Evolutionary conservation across 2,113 vertebrate species (phyloP).

Genomic region (Cynoglossus semilaevis): DNA sequence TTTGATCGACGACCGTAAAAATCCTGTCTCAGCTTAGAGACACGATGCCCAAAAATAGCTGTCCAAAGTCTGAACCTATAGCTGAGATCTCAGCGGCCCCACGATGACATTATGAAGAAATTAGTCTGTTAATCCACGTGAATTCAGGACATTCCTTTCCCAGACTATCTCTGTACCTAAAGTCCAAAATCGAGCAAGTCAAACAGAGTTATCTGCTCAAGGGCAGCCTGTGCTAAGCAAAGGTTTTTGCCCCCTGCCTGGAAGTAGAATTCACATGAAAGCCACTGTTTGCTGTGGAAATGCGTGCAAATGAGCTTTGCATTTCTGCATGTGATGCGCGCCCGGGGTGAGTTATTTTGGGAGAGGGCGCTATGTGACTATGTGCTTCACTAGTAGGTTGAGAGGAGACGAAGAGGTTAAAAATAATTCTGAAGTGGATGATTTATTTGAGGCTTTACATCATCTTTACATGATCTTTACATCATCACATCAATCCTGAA

Average conservation of each 20-base stretch:
- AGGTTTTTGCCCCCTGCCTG: conserved; percentile 69
- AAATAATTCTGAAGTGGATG: no score
- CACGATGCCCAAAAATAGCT: neutral
- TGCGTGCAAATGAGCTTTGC: conserved; percentile 20
- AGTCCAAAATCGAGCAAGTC: conserved; percentile 64
- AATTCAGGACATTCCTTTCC: conserved; percentile 46
- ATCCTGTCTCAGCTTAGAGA: neutral
- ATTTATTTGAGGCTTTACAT: no score
- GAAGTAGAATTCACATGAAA: conserved; percentile 65
- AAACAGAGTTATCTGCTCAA: conserved; percentile 73
- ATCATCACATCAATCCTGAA: no score
- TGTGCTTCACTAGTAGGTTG: no score
- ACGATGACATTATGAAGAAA: conserved; percentile 41
- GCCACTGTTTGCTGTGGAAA: conserved; percentile 35
- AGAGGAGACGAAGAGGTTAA: no score
- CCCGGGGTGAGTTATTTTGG: no score
- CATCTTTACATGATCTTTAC: no score
- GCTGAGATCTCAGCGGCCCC: neutral
- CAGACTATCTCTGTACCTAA: conserved; percentile 45
- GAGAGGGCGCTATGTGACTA: conserved; percentile 5
- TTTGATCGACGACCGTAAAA: no score
- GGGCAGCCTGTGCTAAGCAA: conserved; percentile 64
- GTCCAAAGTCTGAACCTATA: neutral
- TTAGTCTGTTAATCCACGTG: conserved; percentile 46
- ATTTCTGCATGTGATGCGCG: conserved; percentile 24